Base-by-base conservation (phyloP, 1,140 invertebrate genomes). In the Gonatopus flavifemur region DNA sequence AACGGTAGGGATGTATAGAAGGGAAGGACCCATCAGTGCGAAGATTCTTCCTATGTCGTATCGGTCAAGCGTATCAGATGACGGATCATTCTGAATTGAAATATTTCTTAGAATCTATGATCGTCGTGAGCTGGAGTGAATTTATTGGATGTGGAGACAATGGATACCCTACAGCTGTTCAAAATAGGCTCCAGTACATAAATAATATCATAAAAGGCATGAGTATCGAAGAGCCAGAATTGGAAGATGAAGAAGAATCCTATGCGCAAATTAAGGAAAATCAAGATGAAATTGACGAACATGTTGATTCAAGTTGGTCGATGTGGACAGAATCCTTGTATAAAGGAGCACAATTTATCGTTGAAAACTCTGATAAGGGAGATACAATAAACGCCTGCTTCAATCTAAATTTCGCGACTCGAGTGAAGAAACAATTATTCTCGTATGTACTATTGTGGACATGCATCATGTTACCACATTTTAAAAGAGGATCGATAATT, bases 111-210 rank as follows among this genome's bases (percentile, higher is more conserved):
- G n/a, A n/a, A n/a, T n/a, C n/a, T n/a, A n/a, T n/a, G n/a, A n/a
- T n/a, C n/a, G n/a, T 49, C 13, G 48, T 49, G 22, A 30, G 38
- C 12, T 37, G 41, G 15, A 49, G 48, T 21, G 31, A 49, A 21
- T 24, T 31, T 33, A 42, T 33, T 2, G 48, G 48, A 20, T 15
- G 13, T 20, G 33, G 16, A 15, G 48, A 49, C 3, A 25, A 41
- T 35, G 21, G 21, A 5, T 3, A 2, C 4, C 16, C n/a, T n/a
- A n/a, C 42, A 20, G 6, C 38, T 15, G 41, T 39, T 6, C 38
- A 49, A 49, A 19, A 21, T 32, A 28, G 35, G 13, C 15, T 49
- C n/a, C 18, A 22, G 16, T 31, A 32, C 6, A 28, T 35, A 31
- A 41, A 22, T 25, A 32, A 16, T 13, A 18, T 41, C 3, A 49